Percentiles rank a stretch among this genome's conserved stretches.
These are phyloP conservation scores for Metopolophium dirhodum DNA, from an alignment of 1,140 invertebrate species.

Conservation along the genomic window DNA sequence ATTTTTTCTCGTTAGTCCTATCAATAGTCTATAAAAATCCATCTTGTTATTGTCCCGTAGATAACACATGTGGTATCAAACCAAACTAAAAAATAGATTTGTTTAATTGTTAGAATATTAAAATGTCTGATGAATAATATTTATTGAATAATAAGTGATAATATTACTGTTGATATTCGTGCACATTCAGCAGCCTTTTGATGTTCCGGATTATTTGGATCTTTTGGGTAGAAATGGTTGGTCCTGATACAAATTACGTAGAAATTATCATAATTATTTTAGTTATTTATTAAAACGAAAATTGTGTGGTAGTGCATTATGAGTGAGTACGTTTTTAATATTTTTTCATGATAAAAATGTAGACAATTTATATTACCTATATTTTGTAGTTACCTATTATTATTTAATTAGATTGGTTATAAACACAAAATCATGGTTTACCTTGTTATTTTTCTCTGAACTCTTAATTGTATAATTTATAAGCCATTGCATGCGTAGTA, in stretches of 20 bases:
- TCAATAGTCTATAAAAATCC: background rate
- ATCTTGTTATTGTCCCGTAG: background rate
- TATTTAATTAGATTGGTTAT: background rate
- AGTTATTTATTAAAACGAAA: no score
- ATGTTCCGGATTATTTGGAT: background rate
- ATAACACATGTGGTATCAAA: background rate
- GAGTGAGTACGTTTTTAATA: no score
- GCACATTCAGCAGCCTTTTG: background rate
- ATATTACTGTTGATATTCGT: background rate
- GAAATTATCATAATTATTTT: background rate
- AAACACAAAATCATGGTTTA: background rate
- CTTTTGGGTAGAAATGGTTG: background rate
- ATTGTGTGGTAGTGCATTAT: no score
- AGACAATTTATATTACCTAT: background rate
- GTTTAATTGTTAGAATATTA: no score
- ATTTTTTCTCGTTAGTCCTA: background rate
- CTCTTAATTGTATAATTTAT: background rate
- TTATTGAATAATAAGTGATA: no score
- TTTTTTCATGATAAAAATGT: background rate
- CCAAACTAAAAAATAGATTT: background rate
- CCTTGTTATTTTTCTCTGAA: background rate
- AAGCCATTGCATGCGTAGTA: no score
- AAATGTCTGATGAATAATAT: no score
- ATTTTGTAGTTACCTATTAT: background rate
- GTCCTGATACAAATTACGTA: background rate